These are phyloP conservation scores for Mystacides longicornis DNA, from an alignment of 2,888 invertebrate species.

Conservation along the genomic window DNA sequence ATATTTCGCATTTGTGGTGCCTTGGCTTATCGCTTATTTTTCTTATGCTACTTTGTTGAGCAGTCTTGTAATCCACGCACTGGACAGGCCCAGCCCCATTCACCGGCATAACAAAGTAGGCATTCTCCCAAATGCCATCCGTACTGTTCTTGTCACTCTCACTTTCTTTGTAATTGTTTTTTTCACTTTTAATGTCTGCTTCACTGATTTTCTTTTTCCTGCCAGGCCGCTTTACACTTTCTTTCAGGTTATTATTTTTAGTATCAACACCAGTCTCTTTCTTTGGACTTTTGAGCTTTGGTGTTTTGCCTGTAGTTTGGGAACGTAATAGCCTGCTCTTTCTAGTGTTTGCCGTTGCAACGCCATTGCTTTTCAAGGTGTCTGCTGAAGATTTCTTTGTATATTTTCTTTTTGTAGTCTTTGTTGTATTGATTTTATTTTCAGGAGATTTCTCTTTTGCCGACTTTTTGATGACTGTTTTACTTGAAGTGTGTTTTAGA, in stretches of 20 bases:
- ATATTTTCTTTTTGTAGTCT: too few relatives aligned
- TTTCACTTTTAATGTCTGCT: not conserved
- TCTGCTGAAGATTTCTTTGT: too few relatives aligned
- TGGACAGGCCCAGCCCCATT: not conserved
- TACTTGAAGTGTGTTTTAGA: too few relatives aligned
- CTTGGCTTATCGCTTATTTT: not conserved
- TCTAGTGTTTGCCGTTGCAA: too few relatives aligned
- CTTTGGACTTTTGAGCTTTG: too few relatives aligned
- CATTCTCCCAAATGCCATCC: not conserved
- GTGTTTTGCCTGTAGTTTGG: too few relatives aligned
- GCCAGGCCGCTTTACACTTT: not conserved
- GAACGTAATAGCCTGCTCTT: too few relatives aligned
- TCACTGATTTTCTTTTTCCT: not conserved
- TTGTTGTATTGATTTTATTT: too few relatives aligned
- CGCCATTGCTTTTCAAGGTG: too few relatives aligned
- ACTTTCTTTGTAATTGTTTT: not conserved
- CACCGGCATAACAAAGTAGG: not conserved
- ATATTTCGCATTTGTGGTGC: constrained; percentile 30
- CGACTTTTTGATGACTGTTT: too few relatives aligned
- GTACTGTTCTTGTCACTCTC: not conserved
- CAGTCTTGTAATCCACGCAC: not conserved
- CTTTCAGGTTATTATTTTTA: not conserved
- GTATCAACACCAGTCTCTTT: not conserved
- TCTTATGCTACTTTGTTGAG: not conserved
- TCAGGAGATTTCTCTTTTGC: too few relatives aligned